Evolutionary conservation across 1,140 invertebrate genomes (phyloP).

Genomic region (Papilio dardanus): DNA sequence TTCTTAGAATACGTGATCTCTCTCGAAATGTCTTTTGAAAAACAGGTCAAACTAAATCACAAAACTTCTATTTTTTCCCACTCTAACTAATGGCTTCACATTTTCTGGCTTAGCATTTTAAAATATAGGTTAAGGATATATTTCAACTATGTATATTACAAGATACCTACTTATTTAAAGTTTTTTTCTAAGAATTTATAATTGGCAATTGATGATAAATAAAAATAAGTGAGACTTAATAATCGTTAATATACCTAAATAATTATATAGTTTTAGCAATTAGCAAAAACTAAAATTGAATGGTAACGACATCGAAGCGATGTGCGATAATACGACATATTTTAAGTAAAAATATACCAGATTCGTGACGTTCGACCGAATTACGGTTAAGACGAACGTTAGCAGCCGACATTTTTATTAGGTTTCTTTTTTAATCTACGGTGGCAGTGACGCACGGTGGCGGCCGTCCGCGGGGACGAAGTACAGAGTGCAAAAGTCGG

Average conservation of each 20-base stretch:
- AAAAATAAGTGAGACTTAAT: not conserved
- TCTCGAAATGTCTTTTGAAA: not conserved
- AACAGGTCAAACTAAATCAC: not conserved
- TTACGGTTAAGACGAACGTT: conserved; percentile 64
- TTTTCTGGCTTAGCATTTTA: not conserved
- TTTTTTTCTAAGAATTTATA: not conserved
- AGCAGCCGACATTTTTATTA: conserved; percentile 55
- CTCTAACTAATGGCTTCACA: not conserved
- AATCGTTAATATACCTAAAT: not conserved
- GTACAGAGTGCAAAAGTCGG: conserved; percentile 47
- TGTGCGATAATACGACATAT: conserved; percentile 4
- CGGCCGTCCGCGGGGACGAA: conserved; percentile 57
- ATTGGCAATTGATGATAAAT: not conserved
- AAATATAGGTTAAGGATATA: not conserved
- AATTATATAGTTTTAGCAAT: not conserved
- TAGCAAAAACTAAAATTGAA: not conserved
- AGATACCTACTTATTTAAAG: not conserved
- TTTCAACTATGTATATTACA: not conserved
- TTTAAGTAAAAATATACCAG: conserved; percentile 50
- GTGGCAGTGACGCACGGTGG: conserved; percentile 74
- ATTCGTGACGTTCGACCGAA: conserved; percentile 50
- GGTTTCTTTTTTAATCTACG: conserved; percentile 61
- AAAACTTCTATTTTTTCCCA: conserved; percentile 8
- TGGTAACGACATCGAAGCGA: not conserved
- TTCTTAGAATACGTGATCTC: not conserved